Percentiles rank a stretch among this genome's conserved stretches.
These are phyloP conservation scores for Gallinago media DNA, from an alignment of 2,113 vertebrate species.

Conservation along the genomic window DNA sequence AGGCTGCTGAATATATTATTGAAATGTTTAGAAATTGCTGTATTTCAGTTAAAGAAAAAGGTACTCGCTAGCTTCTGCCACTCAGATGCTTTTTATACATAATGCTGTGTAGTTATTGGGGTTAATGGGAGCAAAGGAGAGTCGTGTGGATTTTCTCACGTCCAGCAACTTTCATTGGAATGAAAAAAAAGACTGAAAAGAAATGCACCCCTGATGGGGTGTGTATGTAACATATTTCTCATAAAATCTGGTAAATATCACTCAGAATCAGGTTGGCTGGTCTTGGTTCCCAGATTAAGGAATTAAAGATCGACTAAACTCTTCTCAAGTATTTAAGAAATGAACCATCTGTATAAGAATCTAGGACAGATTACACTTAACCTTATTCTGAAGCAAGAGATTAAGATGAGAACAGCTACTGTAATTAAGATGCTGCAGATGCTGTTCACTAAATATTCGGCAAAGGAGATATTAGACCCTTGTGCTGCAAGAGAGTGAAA, in stretches of 20 bases:
- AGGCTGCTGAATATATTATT: not conserved
- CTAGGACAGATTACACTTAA: conserved; percentile 85
- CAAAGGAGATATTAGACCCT: not conserved
- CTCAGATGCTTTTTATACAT: not conserved
- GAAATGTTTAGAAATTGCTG: not conserved
- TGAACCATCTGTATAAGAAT: conserved; percentile 87
- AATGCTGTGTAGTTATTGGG: not conserved
- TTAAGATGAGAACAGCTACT: conserved; percentile 74
- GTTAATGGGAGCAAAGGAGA: not conserved
- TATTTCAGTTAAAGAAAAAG: not conserved
- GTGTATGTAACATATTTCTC: not conserved
- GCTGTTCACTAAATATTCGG: conserved; percentile 59
- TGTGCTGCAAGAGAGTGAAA: not conserved
- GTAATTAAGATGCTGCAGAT: conserved; percentile 76
- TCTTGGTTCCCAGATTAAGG: conserved; percentile 74
- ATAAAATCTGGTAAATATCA: conserved; percentile 31
- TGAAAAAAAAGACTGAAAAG: not conserved
- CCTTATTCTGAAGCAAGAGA: conserved; percentile 72
- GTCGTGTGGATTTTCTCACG: not conserved
- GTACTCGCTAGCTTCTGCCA: not conserved
- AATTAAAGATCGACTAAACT: conserved; percentile 83
- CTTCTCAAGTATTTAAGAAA: conserved; percentile 85
- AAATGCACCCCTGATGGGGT: not conserved
- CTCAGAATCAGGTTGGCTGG: conserved; percentile 35
- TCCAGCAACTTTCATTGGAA: not conserved